Evolutionary conservation across 2,888 invertebrate species (phyloP).

Genomic region (Hedychridium roseum): DNA sequence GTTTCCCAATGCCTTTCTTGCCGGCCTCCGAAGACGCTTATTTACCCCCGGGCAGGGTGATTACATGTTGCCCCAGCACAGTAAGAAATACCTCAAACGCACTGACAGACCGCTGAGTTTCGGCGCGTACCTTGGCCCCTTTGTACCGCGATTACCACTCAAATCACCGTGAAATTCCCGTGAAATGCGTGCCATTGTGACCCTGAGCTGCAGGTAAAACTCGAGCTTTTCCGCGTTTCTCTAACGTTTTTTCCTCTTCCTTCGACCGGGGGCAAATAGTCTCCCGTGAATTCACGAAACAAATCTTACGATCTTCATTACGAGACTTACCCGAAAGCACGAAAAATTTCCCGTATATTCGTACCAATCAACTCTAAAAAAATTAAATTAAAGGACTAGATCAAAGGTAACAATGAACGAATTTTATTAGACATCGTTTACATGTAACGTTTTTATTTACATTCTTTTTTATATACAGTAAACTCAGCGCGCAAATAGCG

Average conservation of each 20-base stretch:
- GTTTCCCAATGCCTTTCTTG: too few relatives aligned
- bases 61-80: slow-evolving; percentile 44
- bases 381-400: too few relatives aligned
- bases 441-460: slow-evolving; percentile 1
- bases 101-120: slow-evolving; percentile 35
- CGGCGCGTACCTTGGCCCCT: slow-evolving; percentile 38
- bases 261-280: too few relatives aligned
- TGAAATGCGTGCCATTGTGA: slow-evolving; percentile 52
- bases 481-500: not conserved
- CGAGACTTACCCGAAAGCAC: too few relatives aligned
- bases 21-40: slow-evolving; percentile 41
- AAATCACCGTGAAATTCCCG: slow-evolving; percentile 60
- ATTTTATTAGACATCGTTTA: too few relatives aligned
- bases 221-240: slow-evolving; percentile 23
- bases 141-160: slow-evolving; percentile 58
- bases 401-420: too few relatives aligned
- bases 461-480: not conserved
- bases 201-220: slow-evolving; percentile 35
- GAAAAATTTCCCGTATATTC: too few relatives aligned
- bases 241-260: slow-evolving; percentile 21
- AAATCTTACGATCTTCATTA: too few relatives aligned
- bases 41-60: slow-evolving; percentile 43
- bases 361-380: too few relatives aligned
- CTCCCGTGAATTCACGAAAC: too few relatives aligned
- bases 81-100: slow-evolving; percentile 29